Base-by-base conservation (phyloP, 2,113 vertebrate genomes). In the Ceratotherium simum region DNA sequence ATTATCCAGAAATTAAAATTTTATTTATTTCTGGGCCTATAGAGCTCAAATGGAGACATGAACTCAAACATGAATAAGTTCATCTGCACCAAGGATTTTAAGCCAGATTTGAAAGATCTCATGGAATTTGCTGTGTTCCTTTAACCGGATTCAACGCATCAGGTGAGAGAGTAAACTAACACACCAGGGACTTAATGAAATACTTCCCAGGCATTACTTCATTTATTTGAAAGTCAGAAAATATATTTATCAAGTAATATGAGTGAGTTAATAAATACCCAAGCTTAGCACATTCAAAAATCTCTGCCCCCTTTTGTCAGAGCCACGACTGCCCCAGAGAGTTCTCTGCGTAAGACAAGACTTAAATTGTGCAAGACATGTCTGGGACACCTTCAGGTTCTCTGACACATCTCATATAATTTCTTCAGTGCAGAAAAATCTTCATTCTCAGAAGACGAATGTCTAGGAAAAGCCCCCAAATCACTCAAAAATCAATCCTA, bases 341-440 rank as follows among this genome's bases (percentile, higher is more conserved):
- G 62, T 9, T 2, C 13, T 8, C 3, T 56, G 48, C 4, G 31
- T 36, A 23, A 36, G 21, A 80, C 5, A 54, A 73, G 18, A 6
- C 10, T 31, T 39, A 17, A 36, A 7, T 12, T 25, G 8, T 8
- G 56, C 1, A 0, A 4, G 14, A 18, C 2, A 2, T 2, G 0
- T 29, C 21, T 56, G n/a, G 27, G 36, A 17, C 7, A 33, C 25
- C 48, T 29, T 48, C 7, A 18, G 64, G 14, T 3, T 69, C 8
- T 18, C 70, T 67, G 81, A 2, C 8, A 29, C 0, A 29, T 3
- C 39, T 7, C 9, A 58, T 4, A 1, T 16, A 51, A 67, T 36
- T 48, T 83, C 31, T 62, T 62, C 51, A 31, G 8, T 67, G 64
- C 12, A 65, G 29, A 31, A 36, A 65, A 42, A 48, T 64, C 36